Conservation (phyloP, 2,888 invertebrate genomes). For the Aphidoletes aphidimyza region DNA sequence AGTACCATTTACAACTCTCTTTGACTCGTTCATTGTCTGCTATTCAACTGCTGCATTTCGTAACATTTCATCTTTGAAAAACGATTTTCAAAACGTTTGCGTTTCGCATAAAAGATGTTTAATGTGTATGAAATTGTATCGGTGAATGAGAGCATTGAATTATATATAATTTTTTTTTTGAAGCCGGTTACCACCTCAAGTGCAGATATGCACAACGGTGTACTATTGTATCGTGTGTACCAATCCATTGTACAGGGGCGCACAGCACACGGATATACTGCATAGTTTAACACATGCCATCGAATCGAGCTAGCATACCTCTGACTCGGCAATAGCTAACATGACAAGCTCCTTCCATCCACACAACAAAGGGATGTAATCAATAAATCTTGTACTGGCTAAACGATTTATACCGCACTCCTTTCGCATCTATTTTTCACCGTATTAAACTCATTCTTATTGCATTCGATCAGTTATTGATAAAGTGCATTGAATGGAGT, state of each 20-base stretch:
- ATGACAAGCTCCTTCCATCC: constrained; percentile 19
- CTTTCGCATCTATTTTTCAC: constrained; percentile 29
- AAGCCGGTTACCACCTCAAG: background rate
- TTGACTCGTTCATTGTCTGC: too few species aligned
- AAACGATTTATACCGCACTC: constrained; percentile 2
- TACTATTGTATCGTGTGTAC: too few species aligned
- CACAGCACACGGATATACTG: constrained; percentile 3
- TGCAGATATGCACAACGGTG: background rate
- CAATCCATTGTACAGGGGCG: too few species aligned
- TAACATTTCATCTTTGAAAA: constrained; percentile 42
- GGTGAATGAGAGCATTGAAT: constrained; percentile 24
- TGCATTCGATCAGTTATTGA: constrained; percentile 33
- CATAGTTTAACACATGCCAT: background rate
- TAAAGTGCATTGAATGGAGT: constrained; percentile 42
- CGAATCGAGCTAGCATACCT: background rate
- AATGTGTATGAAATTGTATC: constrained; percentile 28
- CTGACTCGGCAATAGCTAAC: constrained; percentile 13
- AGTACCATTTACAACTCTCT: too few species aligned
- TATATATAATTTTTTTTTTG: background rate
- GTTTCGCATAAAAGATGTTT: constrained; percentile 36
- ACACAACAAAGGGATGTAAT: constrained; percentile 23
- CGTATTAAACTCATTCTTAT: constrained; percentile 32
- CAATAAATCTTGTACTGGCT: constrained; percentile 46
- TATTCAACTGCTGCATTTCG: too few species aligned
- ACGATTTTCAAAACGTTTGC: constrained; percentile 2